Base-by-base conservation (phyloP, 2,113 vertebrate species). In the Trichomycterus rosablanca region DNA sequence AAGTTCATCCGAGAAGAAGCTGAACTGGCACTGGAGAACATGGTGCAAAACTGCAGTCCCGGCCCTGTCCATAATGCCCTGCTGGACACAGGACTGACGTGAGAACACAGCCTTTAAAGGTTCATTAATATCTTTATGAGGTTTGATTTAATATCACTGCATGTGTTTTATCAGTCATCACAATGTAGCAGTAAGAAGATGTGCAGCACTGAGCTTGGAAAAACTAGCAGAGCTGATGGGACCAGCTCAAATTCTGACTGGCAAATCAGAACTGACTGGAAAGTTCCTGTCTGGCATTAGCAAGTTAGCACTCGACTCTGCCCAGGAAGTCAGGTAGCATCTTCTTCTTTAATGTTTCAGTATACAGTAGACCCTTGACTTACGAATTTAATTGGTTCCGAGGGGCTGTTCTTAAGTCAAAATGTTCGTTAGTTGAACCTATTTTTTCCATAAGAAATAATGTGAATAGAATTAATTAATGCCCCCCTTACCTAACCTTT, bases 1-100 rank as follows among this genome's bases (percentile, higher is more conserved):
- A 83, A 80, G 37, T 91, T 91, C 75, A 88, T 91, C 66, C 80
- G 87, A 75, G 88, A 90, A 80, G 89, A 90, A 43, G 86, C 88
- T 42, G 87, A 90, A 76, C 86, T 76, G 65, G 83, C 89, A 2
- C 57, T 92, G 67, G 84, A 80, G 73, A 81, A 85, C 52, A 90
- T 91, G 89, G 84, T 88, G 71, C 81, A 77, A 55, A 85, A 83
- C 55, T 87, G 88, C 73, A 91, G 86, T 45, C 87, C 87, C 43
- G 72, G 81, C 71, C 86, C 87, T 39, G 88, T 89, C 28, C 70
- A 86, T 51, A 72, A 73, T 65, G 82, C 88, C 66, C 86, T 91
- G 46, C 82, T 91, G 72, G n/a, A n/a, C n/a, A n/a, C n/a, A n/a
- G n/a, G n/a, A 86, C 67, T 63, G 87, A 87, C 78, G 90, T 44